These are phyloP conservation scores for Pachliopta kotzebuea DNA, from an alignment of 2,888 invertebrate genomes.

Conservation along the genomic window DNA sequence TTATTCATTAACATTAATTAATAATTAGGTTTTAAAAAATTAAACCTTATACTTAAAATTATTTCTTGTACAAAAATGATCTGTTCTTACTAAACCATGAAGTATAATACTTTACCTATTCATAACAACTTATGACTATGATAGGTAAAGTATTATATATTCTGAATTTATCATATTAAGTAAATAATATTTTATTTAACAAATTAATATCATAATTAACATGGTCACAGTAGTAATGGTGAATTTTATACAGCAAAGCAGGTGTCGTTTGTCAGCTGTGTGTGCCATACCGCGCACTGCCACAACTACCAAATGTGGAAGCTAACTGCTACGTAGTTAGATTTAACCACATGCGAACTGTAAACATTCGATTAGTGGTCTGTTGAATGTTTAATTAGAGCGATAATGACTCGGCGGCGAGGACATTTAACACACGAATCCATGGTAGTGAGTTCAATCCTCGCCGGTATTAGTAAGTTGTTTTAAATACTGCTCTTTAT, in stretches of 20 bases:
- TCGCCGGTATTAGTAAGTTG: not conserved
- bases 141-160: too few species aligned
- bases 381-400: slow-evolving; percentile 3
- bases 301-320: slow-evolving; percentile 2
- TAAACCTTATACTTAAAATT: too few species aligned
- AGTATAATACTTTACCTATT: too few species aligned
- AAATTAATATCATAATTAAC: not conserved
- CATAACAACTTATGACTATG: too few species aligned
- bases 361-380: not conserved
- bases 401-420: not conserved
- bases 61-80: too few species aligned
- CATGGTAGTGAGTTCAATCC: not conserved
- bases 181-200: too few species aligned
- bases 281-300: slow-evolving; percentile 10
- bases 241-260: slow-evolving; percentile 17
- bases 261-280: slow-evolving; percentile 26
- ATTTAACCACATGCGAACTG: not conserved
- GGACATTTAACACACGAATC: slow-evolving; percentile 1
- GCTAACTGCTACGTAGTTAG: not conserved
- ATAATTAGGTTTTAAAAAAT: too few species aligned
- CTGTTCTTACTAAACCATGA: too few species aligned
- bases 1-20: too few species aligned
- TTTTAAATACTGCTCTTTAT: not conserved
- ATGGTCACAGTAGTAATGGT: slow-evolving; percentile 4
- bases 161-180: too few species aligned